Base-by-base conservation (phyloP, 2,797 vertebrate species). In the Hemibagrus guttatus region DNA sequence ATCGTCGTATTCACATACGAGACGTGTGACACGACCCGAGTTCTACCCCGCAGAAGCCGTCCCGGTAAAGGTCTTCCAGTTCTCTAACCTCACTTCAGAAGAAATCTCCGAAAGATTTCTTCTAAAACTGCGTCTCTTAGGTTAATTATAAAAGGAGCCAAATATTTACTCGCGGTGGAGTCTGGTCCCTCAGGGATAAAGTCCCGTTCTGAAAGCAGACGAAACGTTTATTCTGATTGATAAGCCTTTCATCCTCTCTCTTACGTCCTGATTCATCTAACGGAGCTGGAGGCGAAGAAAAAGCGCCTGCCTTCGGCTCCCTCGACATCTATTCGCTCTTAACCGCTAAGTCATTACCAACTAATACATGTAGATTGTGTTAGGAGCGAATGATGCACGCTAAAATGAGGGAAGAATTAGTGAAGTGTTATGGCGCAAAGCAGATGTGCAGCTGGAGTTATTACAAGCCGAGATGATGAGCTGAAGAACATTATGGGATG, bases 291-390 rank as follows among this genome's bases (percentile, higher is more conserved):
- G 93, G 94, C 96, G 95, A 95, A 95, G 95, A 95, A 94, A 94
- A 90, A 93, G 93, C 94, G 95, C 95, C 95, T 96, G 83, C 89
- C 88, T 82, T 89, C 84, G 87, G 95, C 96, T 97, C 97, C 97
- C 97, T 95, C 95, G 96, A 96, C 96, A 96, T 97, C 96, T 96
- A 97, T 98, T 97, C 98, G 96, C 96, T 97, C 96, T 97, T 97
- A 98, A 97, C 96, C 96, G 94, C 96, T 96, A 97, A 97, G 96
- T 97, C 97, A 97, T 98, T 98, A 98, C 95, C 96, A 96, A 96
- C 97, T 97, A 97, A 97, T 97, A 97, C 96, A 97, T 97, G 97
- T 97, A 97, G 97, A 97, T 97, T 97, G 97, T 96, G 96, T 97
- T 97, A 95, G 96, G 96, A 96, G 96, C 96, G 96, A 96, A 97